Evolutionary conservation across 2,113 vertebrate genomes (phyloP), one percentile per base, ranked within the genome.

Genomic region (Rhinogobius similis): DNA sequence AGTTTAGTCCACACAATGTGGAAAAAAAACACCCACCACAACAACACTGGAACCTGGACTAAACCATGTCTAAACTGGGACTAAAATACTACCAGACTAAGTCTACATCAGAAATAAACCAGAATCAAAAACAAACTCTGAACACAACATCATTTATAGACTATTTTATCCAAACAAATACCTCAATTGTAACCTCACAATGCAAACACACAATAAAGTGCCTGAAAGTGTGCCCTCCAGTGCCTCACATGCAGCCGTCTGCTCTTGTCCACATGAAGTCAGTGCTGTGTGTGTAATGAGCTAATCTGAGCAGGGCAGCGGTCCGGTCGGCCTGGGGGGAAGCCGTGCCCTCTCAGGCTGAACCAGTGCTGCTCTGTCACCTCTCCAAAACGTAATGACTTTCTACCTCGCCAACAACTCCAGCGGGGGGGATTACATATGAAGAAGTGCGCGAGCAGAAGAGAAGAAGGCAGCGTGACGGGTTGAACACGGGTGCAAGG

Each of bases 351-450:
- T 80, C 80, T 90, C 86, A 87, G 75, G 86, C 87, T 85, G 86
- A 91, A 90, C 89, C 85, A 76, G 86, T 75, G 65, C 78, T 39
- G 65, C 46, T 27, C 87, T 83, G 86, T 88, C 79, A 62, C 82
- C 78, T 75, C 76, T 73, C 73, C 76, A 79, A 53, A 79, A 82
- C 70, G 86, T 90, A 91, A 91, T 91, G 87, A 89, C 87, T 89
- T 91, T 91, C 79, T 87, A 82, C 82, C 86, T 82, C 2, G 50
- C 75, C 79, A 79, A 86, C 81, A 87, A 85, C 81, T 85, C 69
- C 73, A 70, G 70, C 56, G 41, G 23, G 66, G n/a, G 68, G 86
- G 82, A 91, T 89, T 87, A 88, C 76, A 86, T 77, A 75, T 67
- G 77, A 79, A 78, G 70, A 70, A 67, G 6, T 55, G 29, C 11